A percentile compares a stretch with the other conserved stretches of the same genome.
phyloP scores from a whole-genome alignment of 64 coral and sea anemone species.

The Orbicella faveolata region DNA sequence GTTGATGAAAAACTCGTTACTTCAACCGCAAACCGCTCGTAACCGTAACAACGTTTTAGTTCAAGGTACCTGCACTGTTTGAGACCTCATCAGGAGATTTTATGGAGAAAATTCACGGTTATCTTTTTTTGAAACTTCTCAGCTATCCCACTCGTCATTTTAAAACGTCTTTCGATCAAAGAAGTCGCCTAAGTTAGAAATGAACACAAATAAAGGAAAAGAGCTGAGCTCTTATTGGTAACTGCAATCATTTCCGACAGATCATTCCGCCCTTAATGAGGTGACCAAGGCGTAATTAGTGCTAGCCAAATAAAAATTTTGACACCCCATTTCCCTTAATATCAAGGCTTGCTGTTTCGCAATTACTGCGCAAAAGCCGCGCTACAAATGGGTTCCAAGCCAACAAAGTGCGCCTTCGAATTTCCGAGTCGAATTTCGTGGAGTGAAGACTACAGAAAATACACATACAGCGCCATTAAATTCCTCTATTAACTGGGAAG shows the following conservation, averaged over 20 bases:
- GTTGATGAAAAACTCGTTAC: background rate
- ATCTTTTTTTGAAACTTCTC: background rate
- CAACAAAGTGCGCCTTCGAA: background rate
- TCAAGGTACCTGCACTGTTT: background rate
- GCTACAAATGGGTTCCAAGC: background rate
- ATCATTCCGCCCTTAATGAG: conserved; percentile 19
- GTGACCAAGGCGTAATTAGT: conserved; percentile 19
- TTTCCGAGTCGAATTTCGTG: background rate
- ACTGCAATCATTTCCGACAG: background rate
- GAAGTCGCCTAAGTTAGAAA: background rate
- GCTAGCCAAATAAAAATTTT: conserved; percentile 12
- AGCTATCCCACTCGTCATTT: background rate
- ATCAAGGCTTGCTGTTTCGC: conserved; percentile 6
- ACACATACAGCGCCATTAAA: too few species aligned
- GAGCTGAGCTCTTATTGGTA: background rate
- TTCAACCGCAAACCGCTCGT: background rate
- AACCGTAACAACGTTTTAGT: background rate
- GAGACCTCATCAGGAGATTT: background rate
- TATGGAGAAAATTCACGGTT: background rate
- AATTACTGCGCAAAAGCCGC: background rate
- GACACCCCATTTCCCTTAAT: background rate
- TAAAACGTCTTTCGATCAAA: background rate
- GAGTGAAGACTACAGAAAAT: background rate
- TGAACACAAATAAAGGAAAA: conserved; percentile 7
- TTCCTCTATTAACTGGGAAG: too few species aligned